Percentiles rank a stretch among this genome's conserved stretches.
Evolutionary conservation across 2,113 vertebrate species (phyloP).

Genomic region (Poicephalus meyeri): DNA sequence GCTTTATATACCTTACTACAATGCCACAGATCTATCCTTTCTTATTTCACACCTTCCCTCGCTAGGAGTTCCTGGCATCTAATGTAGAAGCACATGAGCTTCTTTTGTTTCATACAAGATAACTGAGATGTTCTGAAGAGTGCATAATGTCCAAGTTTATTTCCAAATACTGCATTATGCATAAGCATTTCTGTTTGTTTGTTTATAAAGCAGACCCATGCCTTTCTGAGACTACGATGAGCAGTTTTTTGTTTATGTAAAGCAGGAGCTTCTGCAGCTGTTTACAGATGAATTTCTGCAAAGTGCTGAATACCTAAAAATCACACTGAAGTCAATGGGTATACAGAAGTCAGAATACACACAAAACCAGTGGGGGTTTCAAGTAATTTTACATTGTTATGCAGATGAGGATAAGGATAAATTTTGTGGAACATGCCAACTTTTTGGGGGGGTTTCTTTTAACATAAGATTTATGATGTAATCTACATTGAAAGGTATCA

Average conservation of each 20-base stretch:
- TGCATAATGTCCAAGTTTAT: background rate
- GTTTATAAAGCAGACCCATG: conserved; percentile 22
- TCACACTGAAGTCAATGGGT: background rate
- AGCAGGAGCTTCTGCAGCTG: conserved; percentile 18
- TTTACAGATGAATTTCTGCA: background rate
- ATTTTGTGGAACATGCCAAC: background rate
- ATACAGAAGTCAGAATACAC: background rate
- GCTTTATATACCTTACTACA: background rate
- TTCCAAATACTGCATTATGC: conserved; percentile 29
- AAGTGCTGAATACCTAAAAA: background rate
- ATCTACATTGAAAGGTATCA: background rate
- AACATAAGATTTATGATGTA: background rate
- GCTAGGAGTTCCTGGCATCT: background rate
- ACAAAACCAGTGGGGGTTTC: background rate
- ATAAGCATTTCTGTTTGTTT: background rate
- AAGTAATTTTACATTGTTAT: background rate
- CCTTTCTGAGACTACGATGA: background rate
- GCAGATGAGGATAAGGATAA: background rate
- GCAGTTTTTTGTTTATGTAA: background rate
- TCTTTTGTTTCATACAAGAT: background rate
- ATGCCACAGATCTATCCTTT: background rate
- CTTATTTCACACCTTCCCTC: background rate
- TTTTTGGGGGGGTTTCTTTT: background rate
- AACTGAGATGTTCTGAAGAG: background rate
- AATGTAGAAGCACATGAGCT: background rate